Base-by-base conservation (phyloP, 2,797 vertebrate genomes). In the Leptoclinus maculatus region DNA sequence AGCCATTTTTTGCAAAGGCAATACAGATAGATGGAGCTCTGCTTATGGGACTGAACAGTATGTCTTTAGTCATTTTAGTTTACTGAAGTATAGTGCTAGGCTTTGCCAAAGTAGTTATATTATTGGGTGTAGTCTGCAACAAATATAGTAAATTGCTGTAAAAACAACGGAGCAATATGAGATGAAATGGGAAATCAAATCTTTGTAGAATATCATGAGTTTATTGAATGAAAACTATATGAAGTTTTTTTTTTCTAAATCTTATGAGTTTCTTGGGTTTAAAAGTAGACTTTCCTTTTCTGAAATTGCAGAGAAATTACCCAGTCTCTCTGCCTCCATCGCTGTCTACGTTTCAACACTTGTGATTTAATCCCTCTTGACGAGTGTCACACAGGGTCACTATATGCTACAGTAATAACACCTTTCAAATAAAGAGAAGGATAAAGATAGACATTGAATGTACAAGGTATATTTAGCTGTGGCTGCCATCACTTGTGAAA, bases 391-490 rank as follows among this genome's bases (percentile, higher is more conserved):
- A 57, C 65, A 4, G 66, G 83, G 80, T 87, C 80, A 79, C 75
- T 70, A 34, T 76, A 79, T 77, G 71, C 83, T 71, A 69, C 79
- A 66, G 74, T 91, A 93, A 93, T 92, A 89, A 90, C 79, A 80
- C 78, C 81, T 85, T 91, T 91, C 84, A 87, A 66, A 86, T 79
- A 79, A 85, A 76, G 73, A 77, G 19, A 69, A 80, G 53, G 85
- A 86, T 87, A 82, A 89, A 85, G 82, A 90, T 81, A 81, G 88
- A 88, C 84, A 71, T 60, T 82, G 72, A 51, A 60, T 83, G 60
- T 58, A 62, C 23, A 76, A 68, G 80, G 71, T 88, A 88, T 93
- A 90, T 88, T 94, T 91, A 91, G 74, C 83, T 34, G 38, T 67
- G 84, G 80, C 80, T 83, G 77, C 74, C 82, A 47, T 85, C 71